Base-by-base conservation (phyloP, 2,113 vertebrate species). In the Prunella fulvescens region DNA sequence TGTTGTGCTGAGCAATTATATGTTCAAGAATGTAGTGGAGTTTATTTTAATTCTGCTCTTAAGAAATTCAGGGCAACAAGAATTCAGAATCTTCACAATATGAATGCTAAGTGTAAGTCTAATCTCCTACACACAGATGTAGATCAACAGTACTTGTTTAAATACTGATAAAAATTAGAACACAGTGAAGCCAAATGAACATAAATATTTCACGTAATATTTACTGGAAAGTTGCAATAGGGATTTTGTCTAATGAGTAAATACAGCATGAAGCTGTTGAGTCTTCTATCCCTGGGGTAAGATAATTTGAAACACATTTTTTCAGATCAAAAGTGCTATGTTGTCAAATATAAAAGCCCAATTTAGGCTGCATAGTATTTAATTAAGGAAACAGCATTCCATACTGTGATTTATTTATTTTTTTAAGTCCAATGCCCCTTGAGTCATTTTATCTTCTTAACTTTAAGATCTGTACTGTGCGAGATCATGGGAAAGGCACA, bases 301-400 rank as follows among this genome's bases (percentile, higher is more conserved):
- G 86, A 78, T 90, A 89, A 95, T 96, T 91, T 91, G 91, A 94
- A 95, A 74, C 85, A 95, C 50, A 88, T 95, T 96, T 95, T 94
- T 95, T 92, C 81, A 95, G 94, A 97, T 97, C 96, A 97, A 96
- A 98, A 96, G 89, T 78, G 83, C 94, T 92, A 86, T 81, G 53
- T 56, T 77, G 90, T 91, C 96, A 95, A 83, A 96, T 92, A 88
- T 94, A 95, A 95, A 93, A 78, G 90, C 90, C 74, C 51, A 79
- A 92, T 94, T 91, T 92, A 89, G 71, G 48, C 95, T 45, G 72
- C 85, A 66, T 81, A 88, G 88, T 90, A 91, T 91, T 95, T 94
- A 95, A 97, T 90, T 80, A 92, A 95, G 82, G 72, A 95, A 87
- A 88, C n/a, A 73, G 62, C 69, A 93, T 96, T 92, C 93, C 92